Evolutionary conservation across 2,888 invertebrate genomes (phyloP).

Genomic region (Lydus trimaculatus): DNA sequence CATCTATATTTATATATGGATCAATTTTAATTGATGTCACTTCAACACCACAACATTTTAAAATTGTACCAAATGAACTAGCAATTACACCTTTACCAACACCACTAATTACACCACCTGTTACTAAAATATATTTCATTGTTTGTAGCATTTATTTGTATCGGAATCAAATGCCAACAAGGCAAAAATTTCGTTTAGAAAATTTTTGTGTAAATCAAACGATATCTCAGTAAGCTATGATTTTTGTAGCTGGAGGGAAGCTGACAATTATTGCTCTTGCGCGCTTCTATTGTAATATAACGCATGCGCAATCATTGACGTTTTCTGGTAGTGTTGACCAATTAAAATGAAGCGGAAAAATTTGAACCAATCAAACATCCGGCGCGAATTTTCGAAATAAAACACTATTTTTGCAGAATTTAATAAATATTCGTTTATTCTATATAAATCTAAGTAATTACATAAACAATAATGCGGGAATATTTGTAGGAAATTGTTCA

Average conservation of each 20-base stretch:
- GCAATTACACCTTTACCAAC: conserved; percentile 97
- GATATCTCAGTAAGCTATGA: not conserved
- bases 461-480: no score
- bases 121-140: conserved; percentile 98
- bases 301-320: not conserved
- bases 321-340: no score
- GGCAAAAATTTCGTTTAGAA: not conserved
- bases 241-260: not conserved
- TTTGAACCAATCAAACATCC: no score
- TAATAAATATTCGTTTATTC: no score
- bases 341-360: not conserved
- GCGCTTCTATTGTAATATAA: not conserved
- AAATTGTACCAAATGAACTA: conserved; percentile 92
- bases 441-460: no score
- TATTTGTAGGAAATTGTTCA: no score
- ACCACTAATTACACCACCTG: conserved; percentile 99
- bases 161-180: not conserved
- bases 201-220: not conserved
- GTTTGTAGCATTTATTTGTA: conserved; percentile 36
- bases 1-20: conserved; percentile 99
- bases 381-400: no score
- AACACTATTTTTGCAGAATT: no score
- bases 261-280: not conserved
- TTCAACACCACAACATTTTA: conserved; percentile 93
- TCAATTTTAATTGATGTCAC: conserved; percentile 99